phyloP scores from a whole-genome alignment of 2,113 vertebrate genomes.

The Halichoeres trimaculatus region DNA sequence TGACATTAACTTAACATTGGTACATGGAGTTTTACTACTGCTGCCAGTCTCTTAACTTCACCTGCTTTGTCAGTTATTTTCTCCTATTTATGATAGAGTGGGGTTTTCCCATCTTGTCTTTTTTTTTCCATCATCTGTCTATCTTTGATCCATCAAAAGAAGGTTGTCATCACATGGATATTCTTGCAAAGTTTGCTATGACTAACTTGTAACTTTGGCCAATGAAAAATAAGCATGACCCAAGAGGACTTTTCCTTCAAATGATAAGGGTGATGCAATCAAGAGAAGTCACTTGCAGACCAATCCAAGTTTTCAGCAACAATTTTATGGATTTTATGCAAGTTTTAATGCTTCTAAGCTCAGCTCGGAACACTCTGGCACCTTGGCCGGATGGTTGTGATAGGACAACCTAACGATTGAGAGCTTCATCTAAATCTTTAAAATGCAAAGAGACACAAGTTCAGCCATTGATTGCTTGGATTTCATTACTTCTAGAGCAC shows the following conservation, averaged over 20 bases:
- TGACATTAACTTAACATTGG: background rate
- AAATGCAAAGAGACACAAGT: conserved; percentile 25
- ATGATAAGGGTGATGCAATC: background rate
- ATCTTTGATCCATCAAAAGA: background rate
- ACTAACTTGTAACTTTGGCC: too few relatives aligned
- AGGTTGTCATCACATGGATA: background rate
- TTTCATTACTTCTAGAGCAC: conserved; percentile 27
- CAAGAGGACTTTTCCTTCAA: background rate
- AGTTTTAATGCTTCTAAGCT: background rate
- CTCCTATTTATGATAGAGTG: too few relatives aligned
- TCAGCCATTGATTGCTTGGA: conserved; percentile 35
- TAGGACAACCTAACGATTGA: conserved; percentile 21
- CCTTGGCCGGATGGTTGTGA: conserved; percentile 4
- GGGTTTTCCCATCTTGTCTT: background rate
- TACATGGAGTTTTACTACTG: background rate
- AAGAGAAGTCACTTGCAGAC: background rate
- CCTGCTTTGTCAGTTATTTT: background rate
- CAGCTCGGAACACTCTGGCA: background rate
- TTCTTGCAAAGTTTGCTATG: background rate
- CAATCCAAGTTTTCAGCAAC: background rate
- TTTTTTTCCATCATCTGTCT: background rate
- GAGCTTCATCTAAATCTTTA: conserved; percentile 23
- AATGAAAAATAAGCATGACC: background rate
- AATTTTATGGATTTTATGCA: background rate
- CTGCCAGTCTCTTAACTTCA: background rate